These are phyloP conservation scores for Agrotis segetum DNA, from an alignment of 2,888 invertebrate species.

Conservation along the genomic window DNA sequence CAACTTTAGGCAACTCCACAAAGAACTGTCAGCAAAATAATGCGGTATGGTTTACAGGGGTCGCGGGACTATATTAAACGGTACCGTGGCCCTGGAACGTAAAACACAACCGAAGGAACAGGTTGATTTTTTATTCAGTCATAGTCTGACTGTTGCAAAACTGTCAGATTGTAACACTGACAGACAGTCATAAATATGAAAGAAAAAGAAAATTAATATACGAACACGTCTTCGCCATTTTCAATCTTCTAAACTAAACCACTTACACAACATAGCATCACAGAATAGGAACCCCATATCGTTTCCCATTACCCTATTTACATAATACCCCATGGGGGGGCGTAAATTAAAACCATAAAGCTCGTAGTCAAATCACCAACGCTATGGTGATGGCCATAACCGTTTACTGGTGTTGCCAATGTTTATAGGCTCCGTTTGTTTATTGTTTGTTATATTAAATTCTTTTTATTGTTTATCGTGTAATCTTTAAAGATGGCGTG, in stretches of 20 bases:
- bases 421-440: constrained; percentile 62
- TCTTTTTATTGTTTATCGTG: constrained; percentile 49
- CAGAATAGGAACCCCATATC: constrained; percentile 55
- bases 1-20: too few relatives aligned
- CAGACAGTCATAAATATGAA: too few relatives aligned
- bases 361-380: constrained; percentile 64
- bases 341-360: constrained; percentile 74
- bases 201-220: too few relatives aligned
- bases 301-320: constrained; percentile 59
- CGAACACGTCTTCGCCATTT: not conserved
- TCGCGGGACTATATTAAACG: too few relatives aligned
- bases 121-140: too few relatives aligned
- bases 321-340: constrained; percentile 65
- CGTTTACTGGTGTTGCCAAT: constrained; percentile 65
- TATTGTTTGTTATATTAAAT: constrained; percentile 66
- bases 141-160: too few relatives aligned
- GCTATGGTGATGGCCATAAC: constrained; percentile 60
- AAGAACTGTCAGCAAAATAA: too few relatives aligned
- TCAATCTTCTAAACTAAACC: not conserved
- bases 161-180: too few relatives aligned
- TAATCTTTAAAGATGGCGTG: constrained; percentile 25
- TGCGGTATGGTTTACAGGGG: too few relatives aligned
- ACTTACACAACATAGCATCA: constrained; percentile 18
- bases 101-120: too few relatives aligned
- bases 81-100: too few relatives aligned